Evolutionary conservation across 2,888 invertebrate genomes (phyloP).

Genomic region (Thysanoteuthis rhombus): DNA sequence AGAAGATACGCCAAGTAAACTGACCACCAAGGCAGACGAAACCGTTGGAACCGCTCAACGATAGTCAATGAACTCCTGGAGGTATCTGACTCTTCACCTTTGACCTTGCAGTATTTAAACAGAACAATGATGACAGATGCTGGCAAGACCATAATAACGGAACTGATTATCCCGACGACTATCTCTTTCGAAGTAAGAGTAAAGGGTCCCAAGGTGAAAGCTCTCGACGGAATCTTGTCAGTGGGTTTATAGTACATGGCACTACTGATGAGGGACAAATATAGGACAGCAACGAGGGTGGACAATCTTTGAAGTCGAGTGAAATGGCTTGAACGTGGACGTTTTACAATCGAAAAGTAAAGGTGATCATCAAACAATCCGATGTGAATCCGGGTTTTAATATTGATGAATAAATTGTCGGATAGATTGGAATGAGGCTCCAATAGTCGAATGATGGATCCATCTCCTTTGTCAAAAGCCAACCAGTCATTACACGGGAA

Average conservation of each 20-base stretch:
- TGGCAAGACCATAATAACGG: conserved; percentile 38
- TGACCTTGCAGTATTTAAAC: conserved; percentile 33
- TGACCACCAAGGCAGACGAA: conserved; percentile 46
- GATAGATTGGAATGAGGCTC: neutral
- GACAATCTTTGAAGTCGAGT: conserved; percentile 47
- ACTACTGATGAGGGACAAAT: conserved; percentile 46
- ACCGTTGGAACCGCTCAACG: neutral
- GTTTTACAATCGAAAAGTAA: conserved; percentile 45
- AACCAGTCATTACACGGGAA: conserved; percentile 47
- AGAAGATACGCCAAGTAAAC: conserved; percentile 62
- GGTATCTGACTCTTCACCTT: neutral
- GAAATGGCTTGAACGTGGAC: conserved; percentile 45
- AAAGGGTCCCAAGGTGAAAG: conserved; percentile 40
- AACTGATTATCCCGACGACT: conserved; percentile 45
- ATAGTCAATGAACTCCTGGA: too few species aligned
- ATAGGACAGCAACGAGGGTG: conserved; percentile 43
- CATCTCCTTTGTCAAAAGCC: conserved; percentile 41
- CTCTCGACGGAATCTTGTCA: conserved; percentile 30
- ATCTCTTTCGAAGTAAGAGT: conserved; percentile 44
- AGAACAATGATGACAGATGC: conserved; percentile 37
- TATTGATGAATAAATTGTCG: neutral
- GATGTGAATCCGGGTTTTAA: conserved; percentile 37
- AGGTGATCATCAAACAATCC: conserved; percentile 47
- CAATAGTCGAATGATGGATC: conserved; percentile 40
- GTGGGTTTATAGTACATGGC: conserved; percentile 47